A percentile compares a stretch with the other conserved stretches of the same genome.
phyloP scores from a whole-genome alignment of 2,888 invertebrate species.

The Eupithecia abbreviata region DNA sequence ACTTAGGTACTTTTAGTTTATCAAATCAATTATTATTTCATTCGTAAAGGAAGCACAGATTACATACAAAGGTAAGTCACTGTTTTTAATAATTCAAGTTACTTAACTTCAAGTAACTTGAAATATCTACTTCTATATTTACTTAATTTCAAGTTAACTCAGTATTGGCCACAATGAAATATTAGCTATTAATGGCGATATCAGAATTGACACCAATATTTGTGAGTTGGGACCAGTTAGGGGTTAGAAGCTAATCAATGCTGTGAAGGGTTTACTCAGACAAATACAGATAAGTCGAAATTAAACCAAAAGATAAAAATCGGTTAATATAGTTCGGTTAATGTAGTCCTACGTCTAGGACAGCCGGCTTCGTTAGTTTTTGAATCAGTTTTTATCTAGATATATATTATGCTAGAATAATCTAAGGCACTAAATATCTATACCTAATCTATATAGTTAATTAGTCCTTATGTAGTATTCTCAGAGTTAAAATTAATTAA shows the following conservation, averaged over 20 bases:
- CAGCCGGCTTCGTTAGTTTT: too few relatives aligned
- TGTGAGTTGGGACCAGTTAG: not conserved
- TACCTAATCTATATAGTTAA: slow-evolving; percentile 26
- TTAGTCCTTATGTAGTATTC: slow-evolving; percentile 15
- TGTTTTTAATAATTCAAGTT: too few relatives aligned
- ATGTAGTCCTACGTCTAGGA: not conserved
- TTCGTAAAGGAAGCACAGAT: too few relatives aligned
- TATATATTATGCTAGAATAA: slow-evolving; percentile 16
- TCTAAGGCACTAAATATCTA: slow-evolving; percentile 40
- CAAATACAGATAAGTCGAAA: not conserved
- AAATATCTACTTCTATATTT: too few relatives aligned
- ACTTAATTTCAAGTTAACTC: not conserved
- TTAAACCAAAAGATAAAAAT: not conserved
- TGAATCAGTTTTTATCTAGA: slow-evolving; percentile 6
- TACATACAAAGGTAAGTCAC: too few relatives aligned
- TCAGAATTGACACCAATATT: not conserved
- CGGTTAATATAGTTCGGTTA: not conserved
- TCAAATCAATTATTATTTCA: too few relatives aligned
- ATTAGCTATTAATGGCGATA: too few relatives aligned
- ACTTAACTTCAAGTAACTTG: too few relatives aligned
- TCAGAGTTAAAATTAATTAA: not conserved
- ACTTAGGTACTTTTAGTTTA: too few relatives aligned
- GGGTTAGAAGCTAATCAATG: not conserved
- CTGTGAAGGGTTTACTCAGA: not conserved
- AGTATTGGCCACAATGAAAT: not conserved